A percentile compares a stretch with the other conserved stretches of the same genome.
Conservation (phyloP, 2,113 vertebrate genomes). For the Polyodon spathula region DNA sequence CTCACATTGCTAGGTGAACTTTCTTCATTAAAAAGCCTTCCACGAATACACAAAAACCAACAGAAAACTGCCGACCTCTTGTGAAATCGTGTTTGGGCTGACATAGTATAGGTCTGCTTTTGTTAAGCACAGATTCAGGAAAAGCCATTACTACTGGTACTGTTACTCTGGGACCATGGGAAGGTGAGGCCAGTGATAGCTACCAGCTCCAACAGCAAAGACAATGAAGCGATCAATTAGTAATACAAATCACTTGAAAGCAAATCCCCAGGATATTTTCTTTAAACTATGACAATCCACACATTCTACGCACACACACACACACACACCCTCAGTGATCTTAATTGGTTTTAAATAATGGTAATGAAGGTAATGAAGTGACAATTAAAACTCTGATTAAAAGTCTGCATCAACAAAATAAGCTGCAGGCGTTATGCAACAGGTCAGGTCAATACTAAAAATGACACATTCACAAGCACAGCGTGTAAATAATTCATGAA, state of each 20-base stretch:
- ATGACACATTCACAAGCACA: background rate
- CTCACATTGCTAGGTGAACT: too few relatives aligned
- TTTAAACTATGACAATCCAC: too few relatives aligned
- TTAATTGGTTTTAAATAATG: constrained; percentile 4
- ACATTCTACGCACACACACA: background rate
- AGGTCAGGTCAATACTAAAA: background rate
- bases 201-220: background rate
- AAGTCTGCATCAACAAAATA: constrained; percentile 25
- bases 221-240: too few relatives aligned
- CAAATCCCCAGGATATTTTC: too few relatives aligned
- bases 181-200: background rate
- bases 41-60: too few relatives aligned
- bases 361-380: constrained; percentile 7
- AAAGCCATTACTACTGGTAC: too few relatives aligned
- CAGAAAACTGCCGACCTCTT: too few relatives aligned
- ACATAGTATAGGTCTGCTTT: too few relatives aligned
- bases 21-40: too few relatives aligned
- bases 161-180: background rate
- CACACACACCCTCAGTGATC: background rate
- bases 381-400: constrained; percentile 3
- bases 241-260: background rate
- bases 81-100: too few relatives aligned
- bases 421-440: background rate
- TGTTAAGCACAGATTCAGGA: too few relatives aligned
- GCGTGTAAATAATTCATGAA: background rate